phyloP scores from a whole-genome alignment of 2,797 vertebrate species.

The Pangasius larnaudii region DNA sequence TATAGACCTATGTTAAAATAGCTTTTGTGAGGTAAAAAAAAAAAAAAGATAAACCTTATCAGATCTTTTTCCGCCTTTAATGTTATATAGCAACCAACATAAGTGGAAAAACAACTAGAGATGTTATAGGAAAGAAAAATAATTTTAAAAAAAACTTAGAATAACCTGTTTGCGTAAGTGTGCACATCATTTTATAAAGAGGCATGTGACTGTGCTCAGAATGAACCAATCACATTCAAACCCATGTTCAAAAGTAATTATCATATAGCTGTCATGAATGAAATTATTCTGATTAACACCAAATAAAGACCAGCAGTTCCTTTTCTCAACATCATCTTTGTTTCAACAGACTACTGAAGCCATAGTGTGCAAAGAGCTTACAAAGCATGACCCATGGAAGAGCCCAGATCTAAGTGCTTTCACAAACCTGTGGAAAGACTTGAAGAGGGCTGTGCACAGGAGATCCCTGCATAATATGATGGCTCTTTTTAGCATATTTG shows the following conservation, averaged over 20 bases:
- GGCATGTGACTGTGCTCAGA: neutral
- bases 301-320: neutral
- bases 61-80: neutral
- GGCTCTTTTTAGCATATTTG: neutral
- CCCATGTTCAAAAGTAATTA: neutral
- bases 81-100: neutral
- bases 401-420: neutral
- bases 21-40: too few species aligned
- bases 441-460: too few species aligned
- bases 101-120: neutral
- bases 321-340: neutral
- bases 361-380: neutral
- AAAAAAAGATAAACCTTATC: neutral
- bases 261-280: too few species aligned
- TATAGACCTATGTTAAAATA: too few species aligned
- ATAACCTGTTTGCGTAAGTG: neutral
- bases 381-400: neutral
- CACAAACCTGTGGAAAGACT: too few species aligned
- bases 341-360: neutral
- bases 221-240: neutral
- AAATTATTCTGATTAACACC: neutral
- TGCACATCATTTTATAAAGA: neutral
- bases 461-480: neutral
- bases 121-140: too few species aligned
- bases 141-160: too few species aligned